Conservation (phyloP, 2,888 invertebrate species). For the Leptinotarsa tumamoca region DNA sequence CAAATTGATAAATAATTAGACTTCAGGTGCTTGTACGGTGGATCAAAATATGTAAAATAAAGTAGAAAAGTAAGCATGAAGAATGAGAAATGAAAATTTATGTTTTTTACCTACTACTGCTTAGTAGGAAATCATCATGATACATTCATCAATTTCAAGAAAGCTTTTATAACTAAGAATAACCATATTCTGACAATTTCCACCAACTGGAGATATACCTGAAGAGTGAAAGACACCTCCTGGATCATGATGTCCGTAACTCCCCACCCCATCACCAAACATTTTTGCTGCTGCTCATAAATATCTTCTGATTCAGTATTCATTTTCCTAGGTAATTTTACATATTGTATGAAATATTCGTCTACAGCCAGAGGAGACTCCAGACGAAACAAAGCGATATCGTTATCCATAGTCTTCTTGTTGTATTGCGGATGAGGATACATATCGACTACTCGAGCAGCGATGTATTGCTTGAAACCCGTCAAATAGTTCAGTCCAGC, state of each 20-base stretch:
- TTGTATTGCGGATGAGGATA: conserved; percentile 13
- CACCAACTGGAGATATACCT: not conserved
- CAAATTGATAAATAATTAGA: no score
- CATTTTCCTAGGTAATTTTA: conserved; percentile 18
- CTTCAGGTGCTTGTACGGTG: no score
- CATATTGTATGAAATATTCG: conserved; percentile 1
- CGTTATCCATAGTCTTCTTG: not conserved
- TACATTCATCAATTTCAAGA: no score
- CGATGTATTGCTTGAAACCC: not conserved
- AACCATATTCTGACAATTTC: not conserved
- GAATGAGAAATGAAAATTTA: no score
- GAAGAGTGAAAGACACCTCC: not conserved
- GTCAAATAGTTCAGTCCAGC: conserved; percentile 12
- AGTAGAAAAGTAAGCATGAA: no score
- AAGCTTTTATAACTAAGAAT: not conserved
- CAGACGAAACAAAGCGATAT: conserved; percentile 10
- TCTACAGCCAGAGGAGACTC: not conserved
- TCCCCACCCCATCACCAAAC: conserved; percentile 12
- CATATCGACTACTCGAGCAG: not conserved
- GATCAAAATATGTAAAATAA: no score
- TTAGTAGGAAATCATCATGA: no score
- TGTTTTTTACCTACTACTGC: no score
- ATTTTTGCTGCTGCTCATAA: not conserved
- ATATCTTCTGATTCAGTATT: not conserved
- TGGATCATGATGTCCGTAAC: not conserved